Base-by-base conservation (phyloP, 2,797 vertebrate species). In the Lateolabrax maculatus region DNA sequence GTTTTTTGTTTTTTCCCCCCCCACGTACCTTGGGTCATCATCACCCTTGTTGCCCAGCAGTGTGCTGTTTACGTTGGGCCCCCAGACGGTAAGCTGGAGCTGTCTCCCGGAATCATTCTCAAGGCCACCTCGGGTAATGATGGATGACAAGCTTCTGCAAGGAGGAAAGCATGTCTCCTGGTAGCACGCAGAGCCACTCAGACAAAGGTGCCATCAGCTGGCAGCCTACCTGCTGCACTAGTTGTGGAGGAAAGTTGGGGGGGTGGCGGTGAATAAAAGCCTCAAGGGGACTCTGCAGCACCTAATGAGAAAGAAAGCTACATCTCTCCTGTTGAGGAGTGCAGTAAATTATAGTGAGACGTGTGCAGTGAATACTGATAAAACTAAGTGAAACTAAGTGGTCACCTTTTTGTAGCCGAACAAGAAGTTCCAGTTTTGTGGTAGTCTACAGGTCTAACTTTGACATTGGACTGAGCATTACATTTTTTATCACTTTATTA, bases 71-170 rank as follows among this genome's bases (percentile, higher is more conserved):
- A 83, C 60, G 71, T 75, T 81, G 61, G 53, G 67, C 64, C 90
- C 84, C 86, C 77, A 77, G 90, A 92, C 79, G 25, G 62, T 80
- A 49, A 81, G 81, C 80, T 29, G 39, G 77, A 77, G 89, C 92
- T 88, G 92, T 93, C 91, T 71, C 79, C 74, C 51, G 53, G 58
- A 91, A 91, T 93, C 90, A 88, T 76, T 83, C 83, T 93, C 90
- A 86, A 75, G 79, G 86, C 86, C 72, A 64, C 82, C 60, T 84
- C 36, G 1, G 56, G 79, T 91, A 93, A 94, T 91, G 91, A 93
- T 90, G 51, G 89, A 93, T 92, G 92, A 92, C 90, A 90, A 83
- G 90, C 83, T 85, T 86, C 86, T 60, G 84, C 61, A 25, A 70
- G 71, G 81, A 86, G 79, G 79, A 89, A 90, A 88, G 85, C 84